Percentiles rank a stretch among this genome's conserved stretches.
phyloP scores from a whole-genome alignment of 2,113 vertebrate genomes.

The Marcusenius ussheri region DNA sequence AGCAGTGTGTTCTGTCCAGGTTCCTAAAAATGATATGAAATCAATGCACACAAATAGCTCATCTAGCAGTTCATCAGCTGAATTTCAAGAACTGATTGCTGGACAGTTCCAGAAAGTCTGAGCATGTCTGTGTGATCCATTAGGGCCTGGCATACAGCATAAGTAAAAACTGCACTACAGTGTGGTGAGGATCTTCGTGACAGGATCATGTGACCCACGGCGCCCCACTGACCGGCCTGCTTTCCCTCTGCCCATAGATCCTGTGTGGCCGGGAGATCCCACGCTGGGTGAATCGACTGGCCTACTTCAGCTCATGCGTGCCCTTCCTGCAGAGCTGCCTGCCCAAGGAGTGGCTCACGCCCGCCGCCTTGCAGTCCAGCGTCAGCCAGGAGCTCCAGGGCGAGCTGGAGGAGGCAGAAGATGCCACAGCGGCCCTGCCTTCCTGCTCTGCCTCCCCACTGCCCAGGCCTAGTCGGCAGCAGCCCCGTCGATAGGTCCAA shows the following conservation, averaged over 20 bases:
- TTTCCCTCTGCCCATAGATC: constrained; percentile 58
- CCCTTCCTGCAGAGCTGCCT: constrained; percentile 98
- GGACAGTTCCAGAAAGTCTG: not conserved
- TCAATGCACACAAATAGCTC: not conserved
- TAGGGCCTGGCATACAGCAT: not conserved
- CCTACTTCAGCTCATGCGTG: constrained; percentile 98
- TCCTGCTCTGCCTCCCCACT: constrained; percentile 58
- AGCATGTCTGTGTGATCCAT: not conserved
- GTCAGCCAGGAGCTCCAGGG: constrained; percentile 94
- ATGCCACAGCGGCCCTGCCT: constrained; percentile 68
- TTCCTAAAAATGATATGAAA: not conserved
- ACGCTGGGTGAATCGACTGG: constrained; percentile 96
- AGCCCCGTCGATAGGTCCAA: constrained; percentile 71
- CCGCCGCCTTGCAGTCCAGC: constrained; percentile 91
- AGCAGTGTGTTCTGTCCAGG: not conserved
- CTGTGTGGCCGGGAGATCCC: constrained; percentile 95
- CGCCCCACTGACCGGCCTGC: not conserved
- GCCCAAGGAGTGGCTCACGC: constrained; percentile 96
- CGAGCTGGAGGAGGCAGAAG: constrained; percentile 89
- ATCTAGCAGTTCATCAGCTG: not conserved
- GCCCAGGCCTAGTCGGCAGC: constrained; percentile 73
- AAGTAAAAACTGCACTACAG: not conserved
- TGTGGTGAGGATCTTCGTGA: not conserved
- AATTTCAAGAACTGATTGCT: not conserved
- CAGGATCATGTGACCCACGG: not conserved